phyloP scores from a whole-genome alignment of 1,140 invertebrate species.

The Procambarus clarkii region DNA sequence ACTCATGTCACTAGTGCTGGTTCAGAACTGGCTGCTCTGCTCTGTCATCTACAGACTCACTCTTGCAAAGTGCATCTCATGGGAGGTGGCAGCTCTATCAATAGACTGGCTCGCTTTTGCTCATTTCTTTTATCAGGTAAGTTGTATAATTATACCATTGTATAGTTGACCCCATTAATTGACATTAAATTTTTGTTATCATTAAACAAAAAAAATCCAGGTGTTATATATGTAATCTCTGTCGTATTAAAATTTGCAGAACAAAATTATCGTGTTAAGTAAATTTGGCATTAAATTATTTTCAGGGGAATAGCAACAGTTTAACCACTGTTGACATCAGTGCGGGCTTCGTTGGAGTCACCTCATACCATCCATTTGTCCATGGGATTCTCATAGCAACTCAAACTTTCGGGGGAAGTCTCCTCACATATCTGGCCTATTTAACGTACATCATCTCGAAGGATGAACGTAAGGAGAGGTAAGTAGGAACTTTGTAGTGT shows the following conservation, averaged over 20 bases:
- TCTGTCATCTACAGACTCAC: conserved; percentile 41
- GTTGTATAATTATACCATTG: background rate
- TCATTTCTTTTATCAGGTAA: conserved; percentile 71
- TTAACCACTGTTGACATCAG: conserved; percentile 92
- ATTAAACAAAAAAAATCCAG: background rate
- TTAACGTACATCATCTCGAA: conserved; percentile 42
- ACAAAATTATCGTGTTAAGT: background rate
- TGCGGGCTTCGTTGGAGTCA: conserved; percentile 90
- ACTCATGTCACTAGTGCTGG: conserved; percentile 54
- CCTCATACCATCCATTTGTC: conserved; percentile 82
- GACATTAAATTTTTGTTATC: background rate
- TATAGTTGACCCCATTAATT: background rate
- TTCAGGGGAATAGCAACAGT: conserved; percentile 91
- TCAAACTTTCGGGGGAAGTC: conserved; percentile 77
- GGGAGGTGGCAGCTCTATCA: conserved; percentile 55
- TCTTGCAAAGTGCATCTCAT: conserved; percentile 17
- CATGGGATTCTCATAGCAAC: conserved; percentile 83
- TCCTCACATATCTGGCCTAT: conserved; percentile 74
- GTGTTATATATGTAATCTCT: too few relatives aligned
- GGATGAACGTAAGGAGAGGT: conserved; percentile 50
- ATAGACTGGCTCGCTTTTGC: conserved; percentile 63
- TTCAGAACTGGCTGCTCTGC: conserved; percentile 55
- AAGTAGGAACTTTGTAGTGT: background rate
- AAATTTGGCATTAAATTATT: background rate
- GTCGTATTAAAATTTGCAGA: background rate